Evolutionary conservation across 2,888 invertebrate genomes (phyloP).

Genomic region (Drosophila bunnanda): DNA sequence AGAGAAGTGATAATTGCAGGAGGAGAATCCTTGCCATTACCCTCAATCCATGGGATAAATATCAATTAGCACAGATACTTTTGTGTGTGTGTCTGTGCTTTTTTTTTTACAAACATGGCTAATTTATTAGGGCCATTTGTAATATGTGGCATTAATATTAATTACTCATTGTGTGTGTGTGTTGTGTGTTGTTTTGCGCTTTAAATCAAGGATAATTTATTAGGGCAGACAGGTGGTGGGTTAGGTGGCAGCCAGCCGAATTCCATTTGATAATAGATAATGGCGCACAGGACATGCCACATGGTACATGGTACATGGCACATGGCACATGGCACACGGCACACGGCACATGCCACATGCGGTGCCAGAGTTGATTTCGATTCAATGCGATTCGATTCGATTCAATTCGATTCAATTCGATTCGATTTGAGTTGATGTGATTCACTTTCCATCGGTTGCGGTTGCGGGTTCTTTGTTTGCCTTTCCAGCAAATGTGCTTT

Average conservation of each 20-base stretch:
- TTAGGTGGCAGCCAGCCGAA: neutral
- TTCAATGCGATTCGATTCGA: slow-evolving; percentile 32
- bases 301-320: slow-evolving; percentile 24
- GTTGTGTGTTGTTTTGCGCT: neutral
- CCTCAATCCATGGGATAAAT: neutral
- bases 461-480: slow-evolving; percentile 48
- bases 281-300: slow-evolving; percentile 29
- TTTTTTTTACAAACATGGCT: neutral
- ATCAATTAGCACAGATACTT: neutral
- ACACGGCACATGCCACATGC: slow-evolving; percentile 34
- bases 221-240: neutral
- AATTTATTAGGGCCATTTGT: slow-evolving; percentile 12
- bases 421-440: slow-evolving; percentile 59
- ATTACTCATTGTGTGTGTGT: slow-evolving; percentile 3
- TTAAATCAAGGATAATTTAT: slow-evolving; percentile 26
- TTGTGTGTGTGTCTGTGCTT: no score
- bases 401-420: slow-evolving; percentile 24
- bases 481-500: slow-evolving; percentile 38
- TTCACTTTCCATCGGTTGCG: slow-evolving; percentile 15
- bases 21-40: neutral
- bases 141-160: slow-evolving; percentile 14
- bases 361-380: slow-evolving; percentile 28
- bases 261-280: slow-evolving; percentile 50
- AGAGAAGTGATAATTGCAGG: neutral
- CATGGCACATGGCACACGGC: no score